Base-by-base conservation (phyloP, 2,113 vertebrate species). In the Irena cyanogastra region DNA sequence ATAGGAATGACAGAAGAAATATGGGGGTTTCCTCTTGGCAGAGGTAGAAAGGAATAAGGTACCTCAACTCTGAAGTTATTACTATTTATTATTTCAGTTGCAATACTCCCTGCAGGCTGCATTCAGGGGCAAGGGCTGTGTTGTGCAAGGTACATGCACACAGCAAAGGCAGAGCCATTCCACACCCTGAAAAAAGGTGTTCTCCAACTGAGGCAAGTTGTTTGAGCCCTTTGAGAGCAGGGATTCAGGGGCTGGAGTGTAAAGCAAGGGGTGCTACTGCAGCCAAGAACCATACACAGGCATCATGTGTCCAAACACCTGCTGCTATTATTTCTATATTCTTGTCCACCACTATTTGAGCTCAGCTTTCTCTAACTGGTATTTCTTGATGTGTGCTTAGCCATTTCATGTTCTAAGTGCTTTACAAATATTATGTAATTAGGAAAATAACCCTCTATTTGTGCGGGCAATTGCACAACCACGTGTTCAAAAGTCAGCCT, bases 341-440 rank as follows among this genome's bases (percentile, higher is more conserved):
- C 39, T 81, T 7, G 1, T 83, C 64, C 64, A 64, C 68, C 47
- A 30, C 56, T 87, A 4, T 88, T 90, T 83, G 69, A 52, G 60
- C 90, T 83, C n/a, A 13, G 11, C 61, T 93, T 92, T 92, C 88
- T 86, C 18, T 78, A 68, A 71, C 60, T 70, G 52, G 72, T 89
- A 68, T 61, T 90, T 94, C 80, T 90, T 3, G 12, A 66, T 90
- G 80, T 70, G 64, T 92, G 49, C 57, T 90, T 64, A 78, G 76
- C 76, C 85, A 35, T 88, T 92, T 94, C 63, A 60, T 71, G 86
- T 79, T 92, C 86, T 42, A 85, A 94, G 88, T 82, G 83, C 83
- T 94, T 92, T 84, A 78, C 83, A 97, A 95, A 94, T 93, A 94
- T 94, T 89, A 93, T 82, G 83, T 93, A 90, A 96, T 95, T 94